A percentile compares a stretch with the other conserved stretches of the same genome.
phyloP scores from a whole-genome alignment of 1,140 invertebrate species.

The Zaprionus tsacasi region DNA sequence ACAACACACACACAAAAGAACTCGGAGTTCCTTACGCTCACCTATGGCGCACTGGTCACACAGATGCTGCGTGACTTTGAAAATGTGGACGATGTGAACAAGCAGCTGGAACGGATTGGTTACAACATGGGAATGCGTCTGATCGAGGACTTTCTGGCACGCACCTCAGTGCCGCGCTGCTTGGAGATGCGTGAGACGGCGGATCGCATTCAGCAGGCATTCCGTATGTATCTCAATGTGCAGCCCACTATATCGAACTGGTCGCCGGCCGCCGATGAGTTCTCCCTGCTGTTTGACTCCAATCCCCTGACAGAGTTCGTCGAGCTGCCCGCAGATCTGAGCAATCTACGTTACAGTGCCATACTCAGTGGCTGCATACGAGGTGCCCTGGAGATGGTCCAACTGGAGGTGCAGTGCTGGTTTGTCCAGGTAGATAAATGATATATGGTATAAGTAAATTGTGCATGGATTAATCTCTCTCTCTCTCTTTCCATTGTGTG shows the following conservation, averaged over 20 bases:
- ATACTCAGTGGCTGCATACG: slow-evolving; percentile 96
- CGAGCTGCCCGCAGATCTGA: slow-evolving; percentile 96
- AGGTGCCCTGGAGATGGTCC: slow-evolving; percentile 98
- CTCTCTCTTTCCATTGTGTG: slow-evolving; percentile 6
- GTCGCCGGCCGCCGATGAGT: slow-evolving; percentile 97
- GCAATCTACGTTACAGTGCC: slow-evolving; percentile 96
- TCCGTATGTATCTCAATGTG: slow-evolving; percentile 95
- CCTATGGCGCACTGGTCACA: slow-evolving; percentile 98
- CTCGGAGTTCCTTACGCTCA: slow-evolving; percentile 98
- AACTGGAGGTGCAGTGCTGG: slow-evolving; percentile 91
- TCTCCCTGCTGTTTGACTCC: slow-evolving; percentile 96
- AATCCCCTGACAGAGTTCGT: slow-evolving; percentile 99
- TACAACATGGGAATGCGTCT: slow-evolving; percentile 99
- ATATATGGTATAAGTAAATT: background rate
- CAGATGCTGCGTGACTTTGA: slow-evolving; percentile 99
- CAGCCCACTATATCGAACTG: slow-evolving; percentile 96
- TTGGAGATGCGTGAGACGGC: slow-evolving; percentile 98
- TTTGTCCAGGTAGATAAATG: slow-evolving; percentile 87
- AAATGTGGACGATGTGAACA: slow-evolving; percentile 98
- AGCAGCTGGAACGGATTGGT: slow-evolving; percentile 96
- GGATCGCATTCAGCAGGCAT: slow-evolving; percentile 95
- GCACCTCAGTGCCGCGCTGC: slow-evolving; percentile 95
- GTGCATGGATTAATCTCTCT: slow-evolving; percentile 15
- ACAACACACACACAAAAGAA: slow-evolving; percentile 87
- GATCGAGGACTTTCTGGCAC: slow-evolving; percentile 98